Evolutionary conservation across 2,888 invertebrate species (phyloP).

Genomic region (Papilio protenor): DNA sequence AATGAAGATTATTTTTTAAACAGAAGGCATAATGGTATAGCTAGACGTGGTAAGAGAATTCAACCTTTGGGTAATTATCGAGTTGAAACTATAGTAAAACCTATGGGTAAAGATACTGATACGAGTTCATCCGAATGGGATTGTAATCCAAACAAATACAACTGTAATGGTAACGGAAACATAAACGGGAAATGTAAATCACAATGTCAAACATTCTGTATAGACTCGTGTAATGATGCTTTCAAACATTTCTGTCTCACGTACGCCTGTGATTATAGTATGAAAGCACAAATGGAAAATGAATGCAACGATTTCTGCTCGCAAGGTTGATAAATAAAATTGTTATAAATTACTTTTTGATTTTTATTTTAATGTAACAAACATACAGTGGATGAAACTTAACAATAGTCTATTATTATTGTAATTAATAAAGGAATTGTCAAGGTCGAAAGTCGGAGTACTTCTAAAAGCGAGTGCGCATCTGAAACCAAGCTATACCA

Average conservation of each 20-base stretch:
- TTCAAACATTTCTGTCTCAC: conserved; percentile 33
- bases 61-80: neutral
- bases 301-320: conserved; percentile 33
- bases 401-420: no score
- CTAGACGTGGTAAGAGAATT: neutral
- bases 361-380: neutral
- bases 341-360: conserved; percentile 50
- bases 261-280: conserved; percentile 33
- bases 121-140: neutral
- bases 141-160: neutral
- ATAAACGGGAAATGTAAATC: neutral
- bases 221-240: conserved; percentile 19
- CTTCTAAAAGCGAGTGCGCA: no score
- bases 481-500: no score
- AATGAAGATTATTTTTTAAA: neutral
- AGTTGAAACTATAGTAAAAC: conserved; percentile 14
- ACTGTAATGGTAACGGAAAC: neutral
- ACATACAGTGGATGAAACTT: neutral
- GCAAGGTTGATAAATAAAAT: conserved; percentile 54
- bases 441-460: no score
- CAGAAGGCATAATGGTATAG: neutral
- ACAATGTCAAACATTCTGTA: conserved; percentile 7
- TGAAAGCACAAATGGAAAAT: conserved; percentile 21
- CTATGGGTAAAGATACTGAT: neutral
- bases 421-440: no score